Base-by-base conservation (phyloP, 2,888 invertebrate species). In the Mimumesa dahlbomi region DNA sequence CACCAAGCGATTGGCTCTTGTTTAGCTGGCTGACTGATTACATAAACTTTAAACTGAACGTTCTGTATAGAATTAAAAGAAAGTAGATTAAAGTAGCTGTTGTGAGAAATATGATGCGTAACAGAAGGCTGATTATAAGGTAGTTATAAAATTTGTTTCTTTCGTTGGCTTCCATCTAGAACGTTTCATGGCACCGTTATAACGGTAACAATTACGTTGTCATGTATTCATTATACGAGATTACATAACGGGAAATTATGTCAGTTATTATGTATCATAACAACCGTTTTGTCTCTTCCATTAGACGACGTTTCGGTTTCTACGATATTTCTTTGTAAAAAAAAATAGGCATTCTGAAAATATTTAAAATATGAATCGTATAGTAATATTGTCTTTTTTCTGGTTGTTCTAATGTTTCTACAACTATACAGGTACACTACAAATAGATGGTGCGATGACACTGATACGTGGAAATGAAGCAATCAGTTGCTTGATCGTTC, bases 1-100 rank as follows among this genome's bases (percentile, higher is more conserved):
- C 64, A 78, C 58, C 61, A 79, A 79, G 78, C 77, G 71, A 57
- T 64, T 67, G 63, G 48, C 62, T 73, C 50, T 61, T 65, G 67
- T 70, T 53, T 69, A 72, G 78, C 75, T 69, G 64, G 52, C 59
- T 54, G 63, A 56, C 59, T 64, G 73, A 63, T 58, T 66, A 54
- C 64, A 50, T 48, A 57, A 73, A 71, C 34, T 19, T 66, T 40
- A 46, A 72, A 72, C 73, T 52, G 43, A 57, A 65, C 40, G 42
- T 36, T 63, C 21, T 29, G 43, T 21, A 25, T 56, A 29, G 57
- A 46, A 57, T 71, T 21, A 36, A 58, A 38, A 34, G 40, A 59
- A 53, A 54, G 36, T 38, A 19, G 52, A 43, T 53, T 16, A 61
- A 65, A 72, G 61, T 71, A 71, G 72, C 65, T 57, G 42, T 52